Conservation (phyloP, 2,797 vertebrate genomes). For the Clarias platycephalus region DNA sequence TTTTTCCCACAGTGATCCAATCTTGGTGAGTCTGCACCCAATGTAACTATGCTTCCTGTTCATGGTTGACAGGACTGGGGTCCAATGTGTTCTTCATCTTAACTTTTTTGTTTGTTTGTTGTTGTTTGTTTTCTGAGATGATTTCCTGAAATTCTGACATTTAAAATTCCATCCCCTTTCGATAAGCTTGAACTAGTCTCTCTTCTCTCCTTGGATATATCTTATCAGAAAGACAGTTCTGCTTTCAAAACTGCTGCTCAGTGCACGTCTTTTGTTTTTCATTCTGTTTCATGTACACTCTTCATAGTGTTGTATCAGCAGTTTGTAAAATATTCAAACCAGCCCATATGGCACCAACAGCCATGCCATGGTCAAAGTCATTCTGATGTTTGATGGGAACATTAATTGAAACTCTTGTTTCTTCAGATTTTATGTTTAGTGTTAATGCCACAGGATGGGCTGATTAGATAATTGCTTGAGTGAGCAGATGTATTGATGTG, state of each 20-base stretch:
- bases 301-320: background rate
- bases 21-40: background rate
- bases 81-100: background rate
- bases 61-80: background rate
- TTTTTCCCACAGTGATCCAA: background rate
- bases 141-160: background rate
- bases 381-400: background rate
- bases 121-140: background rate
- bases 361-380: background rate
- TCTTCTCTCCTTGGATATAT: background rate
- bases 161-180: background rate
- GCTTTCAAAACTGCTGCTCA: background rate
- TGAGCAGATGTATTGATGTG: background rate
- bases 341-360: background rate
- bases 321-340: background rate
- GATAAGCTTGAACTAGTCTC: background rate
- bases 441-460: background rate
- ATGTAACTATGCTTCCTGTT: background rate
- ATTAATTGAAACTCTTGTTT: background rate
- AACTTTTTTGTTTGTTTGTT: background rate
- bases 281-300: background rate
- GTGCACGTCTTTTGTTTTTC: background rate
- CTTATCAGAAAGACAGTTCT: background rate
- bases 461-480: background rate
- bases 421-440: background rate